phyloP scores from a whole-genome alignment of 2,888 invertebrate genomes.

The Hemaris fuciformis region DNA sequence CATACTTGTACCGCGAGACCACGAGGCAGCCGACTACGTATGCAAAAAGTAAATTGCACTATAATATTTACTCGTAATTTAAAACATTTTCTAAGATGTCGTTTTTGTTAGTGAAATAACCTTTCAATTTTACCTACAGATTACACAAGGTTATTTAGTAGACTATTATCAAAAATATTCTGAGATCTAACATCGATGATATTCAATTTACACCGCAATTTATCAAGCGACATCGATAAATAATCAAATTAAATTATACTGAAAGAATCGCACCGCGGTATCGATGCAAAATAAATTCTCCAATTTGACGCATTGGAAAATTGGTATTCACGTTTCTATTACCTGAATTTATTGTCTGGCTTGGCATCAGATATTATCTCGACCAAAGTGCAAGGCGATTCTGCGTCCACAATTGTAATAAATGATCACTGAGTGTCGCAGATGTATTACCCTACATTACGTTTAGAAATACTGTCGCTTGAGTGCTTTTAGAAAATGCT shows the following conservation, averaged over 20 bases:
- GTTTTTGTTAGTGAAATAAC: no score
- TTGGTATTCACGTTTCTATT: conserved; percentile 26
- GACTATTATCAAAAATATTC: no score
- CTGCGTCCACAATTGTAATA: conserved; percentile 9
- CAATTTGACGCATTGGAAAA: conserved; percentile 20
- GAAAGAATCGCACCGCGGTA: background rate
- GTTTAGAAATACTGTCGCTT: background rate
- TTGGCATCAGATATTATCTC: conserved; percentile 22
- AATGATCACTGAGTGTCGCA: background rate
- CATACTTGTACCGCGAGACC: no score
- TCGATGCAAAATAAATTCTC: conserved; percentile 20
- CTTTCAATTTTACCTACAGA: no score
- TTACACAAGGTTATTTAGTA: no score
- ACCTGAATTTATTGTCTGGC: conserved; percentile 24
- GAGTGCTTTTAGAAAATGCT: conserved; percentile 1
- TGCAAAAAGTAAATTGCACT: no score
- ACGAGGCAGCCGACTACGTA: no score
- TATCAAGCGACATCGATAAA: background rate
- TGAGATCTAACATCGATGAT: background rate
- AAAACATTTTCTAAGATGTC: no score
- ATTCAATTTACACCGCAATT: background rate
- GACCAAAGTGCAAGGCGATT: conserved; percentile 17
- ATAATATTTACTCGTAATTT: no score
- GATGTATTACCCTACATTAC: conserved; percentile 11
- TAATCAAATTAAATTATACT: background rate